Conservation (phyloP, 2,113 vertebrate species). For the Porphyrio hochstetteri region DNA sequence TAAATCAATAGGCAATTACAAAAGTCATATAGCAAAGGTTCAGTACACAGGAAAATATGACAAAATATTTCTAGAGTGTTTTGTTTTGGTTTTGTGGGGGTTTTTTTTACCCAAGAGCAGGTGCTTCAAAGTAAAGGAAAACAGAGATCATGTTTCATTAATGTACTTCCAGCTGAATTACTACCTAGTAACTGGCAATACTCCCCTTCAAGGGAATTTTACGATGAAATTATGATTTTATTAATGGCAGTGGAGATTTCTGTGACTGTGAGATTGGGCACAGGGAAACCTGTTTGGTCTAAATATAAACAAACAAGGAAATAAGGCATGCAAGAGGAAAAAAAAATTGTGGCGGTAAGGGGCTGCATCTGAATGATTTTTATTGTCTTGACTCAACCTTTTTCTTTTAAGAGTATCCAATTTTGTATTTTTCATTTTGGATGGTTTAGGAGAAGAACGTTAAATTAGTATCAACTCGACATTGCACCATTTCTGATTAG, state of each 20-base stretch:
- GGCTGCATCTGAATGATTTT: background rate
- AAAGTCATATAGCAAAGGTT: slow-evolving; percentile 44
- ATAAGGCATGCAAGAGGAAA: background rate
- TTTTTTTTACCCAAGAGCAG: slow-evolving; percentile 1
- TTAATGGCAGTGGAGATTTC: background rate
- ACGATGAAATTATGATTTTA: background rate
- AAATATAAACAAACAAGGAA: slow-evolving; percentile 3
- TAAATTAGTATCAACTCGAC: background rate
- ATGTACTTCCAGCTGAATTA: background rate
- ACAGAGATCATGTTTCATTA: slow-evolving; percentile 11
- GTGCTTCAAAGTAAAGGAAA: slow-evolving; percentile 23
- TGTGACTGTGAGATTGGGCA: background rate
- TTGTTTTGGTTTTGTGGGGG: too few relatives aligned
- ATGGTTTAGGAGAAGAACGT: background rate
- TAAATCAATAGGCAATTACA: slow-evolving; percentile 50
- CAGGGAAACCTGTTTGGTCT: background rate
- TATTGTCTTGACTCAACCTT: background rate
- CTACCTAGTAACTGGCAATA: background rate
- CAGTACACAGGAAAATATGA: slow-evolving; percentile 19
- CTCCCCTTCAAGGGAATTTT: background rate
- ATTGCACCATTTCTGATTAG: background rate
- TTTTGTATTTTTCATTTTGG: background rate
- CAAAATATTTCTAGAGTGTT: background rate
- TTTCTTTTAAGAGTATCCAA: background rate
- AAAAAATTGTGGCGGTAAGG: background rate